phyloP scores from a whole-genome alignment of 2,888 invertebrate genomes.

The Melipona beecheii region DNA sequence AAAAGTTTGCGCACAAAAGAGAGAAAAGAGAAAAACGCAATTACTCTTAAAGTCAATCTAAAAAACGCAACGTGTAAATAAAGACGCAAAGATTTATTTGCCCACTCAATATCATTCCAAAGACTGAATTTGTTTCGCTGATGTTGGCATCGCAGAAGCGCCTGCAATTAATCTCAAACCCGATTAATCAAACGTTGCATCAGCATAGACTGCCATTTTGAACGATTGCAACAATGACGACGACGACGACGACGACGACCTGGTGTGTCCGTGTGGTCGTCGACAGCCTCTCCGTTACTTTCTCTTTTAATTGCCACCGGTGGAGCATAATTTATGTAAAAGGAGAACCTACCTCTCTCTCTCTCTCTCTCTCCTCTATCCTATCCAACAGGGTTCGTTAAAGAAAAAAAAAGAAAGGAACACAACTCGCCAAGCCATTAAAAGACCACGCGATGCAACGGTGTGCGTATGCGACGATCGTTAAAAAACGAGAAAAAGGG shows the following conservation, averaged over 20 bases:
- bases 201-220: conserved; percentile 20
- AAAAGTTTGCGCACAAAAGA: too few species aligned
- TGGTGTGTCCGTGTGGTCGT: neutral
- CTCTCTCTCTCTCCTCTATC: neutral
- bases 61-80: too few species aligned
- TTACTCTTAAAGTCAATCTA: too few species aligned
- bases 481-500: conserved; percentile 22
- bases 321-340: conserved; percentile 34
- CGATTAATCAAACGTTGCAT: neutral
- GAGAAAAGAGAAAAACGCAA: too few species aligned
- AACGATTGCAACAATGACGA: neutral
- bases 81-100: too few species aligned
- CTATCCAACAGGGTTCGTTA: neutral
- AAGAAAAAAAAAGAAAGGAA: neutral
- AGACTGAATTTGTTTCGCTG: too few species aligned
- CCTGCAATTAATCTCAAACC: too few species aligned
- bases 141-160: too few species aligned
- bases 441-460: neutral
- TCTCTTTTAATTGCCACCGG: conserved; percentile 34
- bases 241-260: too few species aligned
- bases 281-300: conserved; percentile 18
- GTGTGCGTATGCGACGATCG: conserved; percentile 30
- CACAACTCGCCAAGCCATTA: conserved; percentile 40
- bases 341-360: neutral
- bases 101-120: too few species aligned